Percentiles rank a stretch among this genome's conserved stretches.
phyloP scores from a whole-genome alignment of 2,797 vertebrate genomes.

The Gadopsis bispinosus region DNA sequence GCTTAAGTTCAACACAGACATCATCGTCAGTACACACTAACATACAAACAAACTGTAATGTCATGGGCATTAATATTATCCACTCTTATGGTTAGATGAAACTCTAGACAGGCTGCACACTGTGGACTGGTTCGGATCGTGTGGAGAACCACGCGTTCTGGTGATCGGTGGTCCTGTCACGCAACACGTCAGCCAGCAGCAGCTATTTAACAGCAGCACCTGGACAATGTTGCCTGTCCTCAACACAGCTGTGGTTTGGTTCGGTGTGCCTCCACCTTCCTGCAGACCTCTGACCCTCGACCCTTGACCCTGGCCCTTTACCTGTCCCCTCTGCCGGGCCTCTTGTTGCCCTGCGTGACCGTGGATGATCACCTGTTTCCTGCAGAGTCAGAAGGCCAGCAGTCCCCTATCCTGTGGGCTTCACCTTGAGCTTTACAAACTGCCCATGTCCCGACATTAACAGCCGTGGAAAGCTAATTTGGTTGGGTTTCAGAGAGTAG shows the following conservation, averaged over 20 bases:
- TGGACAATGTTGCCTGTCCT: conserved; percentile 9
- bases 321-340: conserved; percentile 1
- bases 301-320: conserved; percentile 40
- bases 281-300: conserved; percentile 38
- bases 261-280: conserved; percentile 30
- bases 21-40: too few species aligned
- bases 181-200: conserved; percentile 12
- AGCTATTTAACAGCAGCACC: conserved; percentile 31
- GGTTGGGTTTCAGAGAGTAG: too few species aligned
- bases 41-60: too few species aligned
- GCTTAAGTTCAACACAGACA: background rate
- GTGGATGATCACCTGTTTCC: conserved; percentile 54
- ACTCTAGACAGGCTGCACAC: background rate
- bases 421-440: too few species aligned
- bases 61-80: background rate
- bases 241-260: conserved; percentile 41
- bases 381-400: conserved; percentile 16
- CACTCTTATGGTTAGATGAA: background rate
- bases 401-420: conserved; percentile 31
- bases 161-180: background rate
- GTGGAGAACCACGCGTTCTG: background rate
- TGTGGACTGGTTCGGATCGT: background rate
- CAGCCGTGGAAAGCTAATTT: too few species aligned
- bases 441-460: too few species aligned
- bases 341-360: conserved; percentile 20